Base-by-base conservation (phyloP, 2,888 invertebrate genomes). In the Agriopis marginaria region DNA sequence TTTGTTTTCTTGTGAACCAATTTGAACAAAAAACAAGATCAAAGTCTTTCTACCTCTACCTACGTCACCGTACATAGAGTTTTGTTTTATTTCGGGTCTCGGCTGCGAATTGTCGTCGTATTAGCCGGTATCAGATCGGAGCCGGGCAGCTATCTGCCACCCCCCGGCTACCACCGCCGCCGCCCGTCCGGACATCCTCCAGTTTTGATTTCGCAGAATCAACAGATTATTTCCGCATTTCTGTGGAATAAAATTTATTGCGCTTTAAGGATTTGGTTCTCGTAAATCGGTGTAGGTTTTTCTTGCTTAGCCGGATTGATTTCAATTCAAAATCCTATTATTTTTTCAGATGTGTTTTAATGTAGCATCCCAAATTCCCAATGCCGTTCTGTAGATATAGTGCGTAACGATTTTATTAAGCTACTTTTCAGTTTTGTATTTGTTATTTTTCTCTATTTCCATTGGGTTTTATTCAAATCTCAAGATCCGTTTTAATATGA, bases 41-140 rank as follows among this genome's bases (percentile, higher is more conserved):
- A 17, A 60, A 63, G 44, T 63, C 32, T 10, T 66, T n/a, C 55
- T 23, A 66, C 56, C 44, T 63, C 53, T 64, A 61, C 59, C 68
- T 61, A 51, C 61, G 56, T 64, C 66, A 63, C 59, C 62, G 69
- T 63, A 59, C 55, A 58, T 49, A 50, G 65, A 62, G 44, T 70
- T 71, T 61, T 71, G 63, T 72, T 72, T 70, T 72, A 70, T 74
- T 71, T 72, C 58, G 62, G 68, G 50, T 51, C 88, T 83, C 87
- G 86, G 84, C 79, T 88, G 89, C 89, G 87, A 90, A 89, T 87
- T 88, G 90, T 89, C 88, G 87, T 89, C 90, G 86, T 89, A 88
- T 88, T 89, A 89, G 85, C 81, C 82, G 80, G 82, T 88, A 89
- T 89, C 88, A 85, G 87, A 88, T 86, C 86, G 85, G 85, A 83